Percentiles rank a stretch among this genome's conserved stretches.
Conservation (phyloP, 1,140 invertebrate species). For the Bicyclus anynana region DNA sequence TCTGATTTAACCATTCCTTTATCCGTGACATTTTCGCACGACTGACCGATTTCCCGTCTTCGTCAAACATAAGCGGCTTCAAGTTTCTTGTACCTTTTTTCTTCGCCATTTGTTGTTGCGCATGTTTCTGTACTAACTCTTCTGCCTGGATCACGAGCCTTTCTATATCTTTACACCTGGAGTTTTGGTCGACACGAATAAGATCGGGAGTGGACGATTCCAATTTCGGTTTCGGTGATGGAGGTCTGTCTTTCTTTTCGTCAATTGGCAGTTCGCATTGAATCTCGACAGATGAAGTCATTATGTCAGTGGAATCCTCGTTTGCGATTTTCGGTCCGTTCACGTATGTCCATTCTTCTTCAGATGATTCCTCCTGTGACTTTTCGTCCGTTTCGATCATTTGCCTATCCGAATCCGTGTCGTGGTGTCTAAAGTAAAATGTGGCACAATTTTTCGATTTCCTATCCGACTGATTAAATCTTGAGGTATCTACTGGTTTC, state of each 20-base stretch:
- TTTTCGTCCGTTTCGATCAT: slow-evolving; percentile 73
- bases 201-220: slow-evolving; percentile 57
- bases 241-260: slow-evolving; percentile 42
- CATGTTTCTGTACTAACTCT: slow-evolving; percentile 80
- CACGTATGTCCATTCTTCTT: slow-evolving; percentile 86
- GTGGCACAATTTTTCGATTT: slow-evolving; percentile 88
- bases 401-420: slow-evolving; percentile 86
- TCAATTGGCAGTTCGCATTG: slow-evolving; percentile 66
- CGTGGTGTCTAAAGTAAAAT: slow-evolving; percentile 90
- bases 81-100: slow-evolving; percentile 73
- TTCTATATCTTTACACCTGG: slow-evolving; percentile 78
- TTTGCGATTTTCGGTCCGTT: slow-evolving; percentile 70
- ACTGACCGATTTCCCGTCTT: slow-evolving; percentile 67
- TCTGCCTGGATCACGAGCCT: slow-evolving; percentile 84
- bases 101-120: slow-evolving; percentile 59
- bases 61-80: slow-evolving; percentile 76
- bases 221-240: slow-evolving; percentile 50
- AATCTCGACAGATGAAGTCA: slow-evolving; percentile 72
- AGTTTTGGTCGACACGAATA: slow-evolving; percentile 48
- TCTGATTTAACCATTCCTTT: slow-evolving; percentile 82
- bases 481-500: slow-evolving; percentile 76
- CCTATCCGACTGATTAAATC: slow-evolving; percentile 82
- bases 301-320: slow-evolving; percentile 70
- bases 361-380: slow-evolving; percentile 80
- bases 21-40: slow-evolving; percentile 82